Percentiles rank a stretch among this genome's conserved stretches.
phyloP scores from a whole-genome alignment of 2,888 invertebrate species.

The Leptogaster cylindrica region DNA sequence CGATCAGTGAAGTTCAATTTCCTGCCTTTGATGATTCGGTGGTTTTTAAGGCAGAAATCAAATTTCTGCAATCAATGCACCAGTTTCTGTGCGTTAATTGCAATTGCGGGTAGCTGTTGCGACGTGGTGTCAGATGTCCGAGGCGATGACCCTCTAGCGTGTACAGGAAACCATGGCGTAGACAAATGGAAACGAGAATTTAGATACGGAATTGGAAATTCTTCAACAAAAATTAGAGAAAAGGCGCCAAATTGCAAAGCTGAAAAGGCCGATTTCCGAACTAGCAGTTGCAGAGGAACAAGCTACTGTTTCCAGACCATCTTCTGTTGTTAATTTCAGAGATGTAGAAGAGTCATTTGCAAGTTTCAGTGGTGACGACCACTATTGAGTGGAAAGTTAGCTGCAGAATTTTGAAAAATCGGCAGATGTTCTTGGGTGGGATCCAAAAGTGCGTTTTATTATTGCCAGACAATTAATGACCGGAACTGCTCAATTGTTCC shows the following conservation, averaged over 20 bases:
- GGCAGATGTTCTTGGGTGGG: not conserved
- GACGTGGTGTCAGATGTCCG: no score
- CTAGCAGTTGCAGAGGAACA: not conserved
- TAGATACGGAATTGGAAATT: not conserved
- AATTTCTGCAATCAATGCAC: no score
- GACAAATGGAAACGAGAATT: not conserved
- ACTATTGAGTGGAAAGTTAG: not conserved
- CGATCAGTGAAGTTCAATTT: no score
- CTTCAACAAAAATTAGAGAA: not conserved
- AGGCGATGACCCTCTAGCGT: no score
- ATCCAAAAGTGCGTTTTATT: not conserved
- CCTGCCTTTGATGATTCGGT: no score
- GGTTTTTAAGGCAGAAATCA: no score
- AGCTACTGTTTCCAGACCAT: not conserved
- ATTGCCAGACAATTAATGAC: not conserved
- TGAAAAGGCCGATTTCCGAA: not conserved
- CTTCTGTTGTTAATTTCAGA: conserved; percentile 25
- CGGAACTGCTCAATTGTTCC: conserved; percentile 15
- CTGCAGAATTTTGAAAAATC: conserved; percentile 4
- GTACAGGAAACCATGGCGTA: no score
- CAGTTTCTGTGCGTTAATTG: no score
- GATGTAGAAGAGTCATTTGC: conserved; percentile 10
- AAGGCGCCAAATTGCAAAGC: not conserved
- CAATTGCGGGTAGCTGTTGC: no score
- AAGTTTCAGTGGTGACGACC: conserved; percentile 3